Base-by-base conservation (phyloP, 1,140 invertebrate genomes). In the Formica selysi region DNA sequence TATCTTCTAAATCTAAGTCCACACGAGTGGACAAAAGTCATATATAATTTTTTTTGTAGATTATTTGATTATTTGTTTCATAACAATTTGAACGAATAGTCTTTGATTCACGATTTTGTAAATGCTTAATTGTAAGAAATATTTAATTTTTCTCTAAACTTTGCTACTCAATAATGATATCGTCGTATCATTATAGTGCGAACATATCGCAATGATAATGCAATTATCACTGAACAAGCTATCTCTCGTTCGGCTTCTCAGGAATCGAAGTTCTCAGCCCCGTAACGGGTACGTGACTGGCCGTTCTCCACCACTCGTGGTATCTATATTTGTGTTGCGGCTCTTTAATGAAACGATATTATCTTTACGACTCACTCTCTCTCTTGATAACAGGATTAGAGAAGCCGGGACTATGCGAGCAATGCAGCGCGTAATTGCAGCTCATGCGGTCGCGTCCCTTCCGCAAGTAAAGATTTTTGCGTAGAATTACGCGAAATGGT, bases 361-460 rank as follows among this genome's bases (percentile, higher is more conserved):
- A 88, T 88, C 78, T 83, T 88, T 83, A 88, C 76, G 54, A 88
- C 51, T 64, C n/a, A 48, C 38, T 44, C 64, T 54, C 38, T 80
- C 76, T 70, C 64, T 54, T 68, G 86, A 88, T 80, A 80, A 85
- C 48, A 44, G 65, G 36, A 73, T 85, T 85, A 85, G 22, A 85
- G 36, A 41, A 26, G 19, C 73, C 32, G 59, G 22, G 73, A 62
- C 70, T 84, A 76, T 78, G 81, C 81, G 71, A 85, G 61, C 81
- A 41, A 26, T 59, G 38, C 70, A 29, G 16, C 19, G 8, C 67
- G 41, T 85, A 65, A 74, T 36, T 59, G 67, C 65, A 26, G 38
- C 48, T 51, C 57, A 38, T 26, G 74, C 36, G 59, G 65, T 38
- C 13, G 26, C 65, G 29, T 73, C 38, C 29, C 80, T 76, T 87